phyloP scores from a whole-genome alignment of 2,797 vertebrate species.

The Catharus ustulatus region DNA sequence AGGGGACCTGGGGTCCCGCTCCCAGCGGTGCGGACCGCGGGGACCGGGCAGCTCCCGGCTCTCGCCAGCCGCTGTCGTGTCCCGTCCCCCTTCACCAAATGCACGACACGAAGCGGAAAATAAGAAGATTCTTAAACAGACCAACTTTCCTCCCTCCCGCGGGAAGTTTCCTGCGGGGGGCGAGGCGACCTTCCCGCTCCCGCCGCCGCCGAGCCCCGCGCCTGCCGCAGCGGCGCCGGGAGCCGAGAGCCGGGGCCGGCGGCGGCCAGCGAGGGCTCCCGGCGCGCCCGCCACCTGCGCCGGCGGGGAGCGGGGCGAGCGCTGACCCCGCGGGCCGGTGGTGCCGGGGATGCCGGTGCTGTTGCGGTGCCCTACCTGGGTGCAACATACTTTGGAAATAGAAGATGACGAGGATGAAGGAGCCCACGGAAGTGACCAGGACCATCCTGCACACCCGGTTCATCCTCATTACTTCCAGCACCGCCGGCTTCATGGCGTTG shows the following conservation, averaged over 20 bases:
- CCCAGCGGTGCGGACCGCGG: background rate
- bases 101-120: background rate
- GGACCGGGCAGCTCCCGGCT: background rate
- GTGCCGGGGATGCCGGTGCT: background rate
- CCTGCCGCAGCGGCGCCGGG: background rate
- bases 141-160: background rate
- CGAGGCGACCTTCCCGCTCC: background rate
- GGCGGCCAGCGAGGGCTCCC: background rate
- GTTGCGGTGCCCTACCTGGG: conserved; percentile 87
- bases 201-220: background rate
- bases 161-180: background rate
- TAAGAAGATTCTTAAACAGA: background rate
- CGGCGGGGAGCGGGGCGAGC: background rate
- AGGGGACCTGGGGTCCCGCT: background rate
- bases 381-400: conserved; percentile 99
- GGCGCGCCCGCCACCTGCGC: background rate
- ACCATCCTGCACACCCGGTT: conserved; percentile 95
- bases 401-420: conserved; percentile 97
- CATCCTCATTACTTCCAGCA: conserved; percentile 95
- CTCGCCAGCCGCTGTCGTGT: background rate
- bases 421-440: conserved; percentile 95
- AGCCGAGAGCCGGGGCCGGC: background rate
- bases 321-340: background rate
- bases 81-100: background rate
- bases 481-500: conserved; percentile 90